phyloP scores from a whole-genome alignment of 2,113 vertebrate species.

The Burhinus bistriatus region DNA sequence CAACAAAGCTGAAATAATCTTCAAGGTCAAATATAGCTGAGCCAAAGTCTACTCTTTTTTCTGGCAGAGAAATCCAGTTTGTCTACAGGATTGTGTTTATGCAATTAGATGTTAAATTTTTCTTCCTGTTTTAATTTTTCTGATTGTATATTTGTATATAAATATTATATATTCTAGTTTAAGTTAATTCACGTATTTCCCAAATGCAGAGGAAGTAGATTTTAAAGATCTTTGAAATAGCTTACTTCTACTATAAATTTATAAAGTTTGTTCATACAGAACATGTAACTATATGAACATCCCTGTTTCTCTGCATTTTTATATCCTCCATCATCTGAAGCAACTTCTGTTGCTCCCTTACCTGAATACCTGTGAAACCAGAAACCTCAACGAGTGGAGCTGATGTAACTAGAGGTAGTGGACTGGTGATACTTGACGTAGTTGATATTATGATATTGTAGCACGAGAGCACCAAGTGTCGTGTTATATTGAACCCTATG shows the following conservation, averaged over 20 bases:
- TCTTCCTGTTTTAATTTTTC: not conserved
- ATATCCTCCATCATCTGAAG: not conserved
- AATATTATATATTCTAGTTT: not conserved
- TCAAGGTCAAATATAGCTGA: not conserved
- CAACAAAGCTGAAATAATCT: not conserved
- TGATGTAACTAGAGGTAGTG: not conserved
- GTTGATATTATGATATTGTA: not conserved
- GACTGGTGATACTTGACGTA: not conserved
- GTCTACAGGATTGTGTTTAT: not conserved
- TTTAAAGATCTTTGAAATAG: not conserved
- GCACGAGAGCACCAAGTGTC: not conserved
- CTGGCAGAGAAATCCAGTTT: not conserved
- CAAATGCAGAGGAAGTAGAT: not conserved
- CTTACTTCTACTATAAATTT: not conserved
- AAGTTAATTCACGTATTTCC: not conserved
- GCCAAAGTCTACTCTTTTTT: not conserved
- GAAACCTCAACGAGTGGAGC: not conserved
- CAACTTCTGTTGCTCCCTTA: not conserved
- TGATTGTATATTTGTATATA: not conserved
- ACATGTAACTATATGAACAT: not conserved
- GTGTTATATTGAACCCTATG: rapidly evolving
- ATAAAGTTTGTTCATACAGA: not conserved
- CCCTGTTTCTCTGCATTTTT: not conserved
- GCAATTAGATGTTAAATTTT: not conserved
- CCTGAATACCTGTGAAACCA: not conserved